phyloP scores from a whole-genome alignment of 2,888 invertebrate genomes.

The Chelonus formosanus region DNA sequence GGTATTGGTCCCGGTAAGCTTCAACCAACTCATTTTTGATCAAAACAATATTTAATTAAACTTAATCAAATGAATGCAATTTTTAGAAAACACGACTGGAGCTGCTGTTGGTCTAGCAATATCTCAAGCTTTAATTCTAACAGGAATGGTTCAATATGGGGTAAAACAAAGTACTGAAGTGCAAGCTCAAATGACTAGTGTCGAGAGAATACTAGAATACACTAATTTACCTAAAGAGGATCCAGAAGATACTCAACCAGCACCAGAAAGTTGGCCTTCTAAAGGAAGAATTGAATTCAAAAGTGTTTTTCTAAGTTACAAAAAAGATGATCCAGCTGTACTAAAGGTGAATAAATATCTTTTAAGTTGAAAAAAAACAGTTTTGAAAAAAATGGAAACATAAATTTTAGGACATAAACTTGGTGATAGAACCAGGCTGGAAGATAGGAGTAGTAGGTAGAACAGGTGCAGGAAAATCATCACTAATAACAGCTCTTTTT shows the following conservation, averaged over 20 bases:
- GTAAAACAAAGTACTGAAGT: slow-evolving; percentile 86
- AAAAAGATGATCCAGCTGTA: slow-evolving; percentile 76
- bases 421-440: slow-evolving; percentile 76
- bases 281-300: slow-evolving; percentile 75
- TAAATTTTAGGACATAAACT: slow-evolving; percentile 48
- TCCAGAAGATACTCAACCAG: slow-evolving; percentile 71
- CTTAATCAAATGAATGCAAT: no score
- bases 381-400: no score
- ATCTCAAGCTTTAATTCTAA: slow-evolving; percentile 77
- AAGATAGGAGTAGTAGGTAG: slow-evolving; percentile 84
- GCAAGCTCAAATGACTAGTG: slow-evolving; percentile 79
- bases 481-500: slow-evolving; percentile 80
- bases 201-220: slow-evolving; percentile 77
- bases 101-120: slow-evolving; percentile 70
- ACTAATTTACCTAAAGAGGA: slow-evolving; percentile 76
- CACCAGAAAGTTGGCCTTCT: slow-evolving; percentile 79
- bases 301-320: slow-evolving; percentile 77
- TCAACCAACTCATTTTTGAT: no score
- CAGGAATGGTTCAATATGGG: slow-evolving; percentile 87
- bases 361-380: no score
- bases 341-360: slow-evolving; percentile 65
- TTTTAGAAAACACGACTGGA: slow-evolving; percentile 73
- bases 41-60: no score
- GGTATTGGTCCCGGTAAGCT: slow-evolving; percentile 69
- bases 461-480: slow-evolving; percentile 88